These are phyloP conservation scores for Osmerus eperlanus DNA, from an alignment of 2,113 vertebrate species.

Conservation along the genomic window DNA sequence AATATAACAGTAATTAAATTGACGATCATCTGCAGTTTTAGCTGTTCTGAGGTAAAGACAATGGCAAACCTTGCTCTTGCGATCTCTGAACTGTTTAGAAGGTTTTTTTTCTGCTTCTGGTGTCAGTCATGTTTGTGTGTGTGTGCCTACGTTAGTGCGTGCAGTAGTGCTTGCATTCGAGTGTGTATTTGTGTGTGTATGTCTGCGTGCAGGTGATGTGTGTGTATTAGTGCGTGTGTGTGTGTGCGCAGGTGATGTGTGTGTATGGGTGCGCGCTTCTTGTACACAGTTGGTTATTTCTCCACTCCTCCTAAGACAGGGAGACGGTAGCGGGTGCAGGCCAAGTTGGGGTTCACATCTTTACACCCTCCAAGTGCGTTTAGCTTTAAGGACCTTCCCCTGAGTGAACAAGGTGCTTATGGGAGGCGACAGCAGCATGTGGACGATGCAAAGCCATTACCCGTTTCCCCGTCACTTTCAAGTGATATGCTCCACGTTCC, in stretches of 20 bases:
- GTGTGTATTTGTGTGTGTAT: not conserved
- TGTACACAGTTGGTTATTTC: not conserved
- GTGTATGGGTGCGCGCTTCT: not conserved
- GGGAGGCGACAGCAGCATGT: constrained; percentile 60
- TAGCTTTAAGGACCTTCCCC: constrained; percentile 56
- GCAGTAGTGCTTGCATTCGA: not conserved
- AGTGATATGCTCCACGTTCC: constrained; percentile 65
- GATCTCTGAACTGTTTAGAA: too few species aligned
- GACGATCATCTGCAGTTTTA: too few species aligned
- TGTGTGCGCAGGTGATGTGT: not conserved
- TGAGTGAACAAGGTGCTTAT: constrained; percentile 69
- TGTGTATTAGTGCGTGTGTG: not conserved
- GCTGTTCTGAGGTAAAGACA: too few species aligned
- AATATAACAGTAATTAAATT: too few species aligned
- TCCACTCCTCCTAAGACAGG: not conserved
- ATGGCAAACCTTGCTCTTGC: too few species aligned
- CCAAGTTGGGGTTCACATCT: not conserved
- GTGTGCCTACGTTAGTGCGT: not conserved
- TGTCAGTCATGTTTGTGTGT: not conserved
- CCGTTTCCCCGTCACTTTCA: constrained; percentile 65
- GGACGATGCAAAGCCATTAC: constrained; percentile 64
- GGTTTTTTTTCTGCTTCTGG: not conserved
- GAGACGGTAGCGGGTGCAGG: not conserved
- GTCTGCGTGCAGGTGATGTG: not conserved
- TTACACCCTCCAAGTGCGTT: constrained; percentile 50